Evolutionary conservation across 2,113 vertebrate genomes (phyloP).

Genomic region (Eulacestoma nigropectus): DNA sequence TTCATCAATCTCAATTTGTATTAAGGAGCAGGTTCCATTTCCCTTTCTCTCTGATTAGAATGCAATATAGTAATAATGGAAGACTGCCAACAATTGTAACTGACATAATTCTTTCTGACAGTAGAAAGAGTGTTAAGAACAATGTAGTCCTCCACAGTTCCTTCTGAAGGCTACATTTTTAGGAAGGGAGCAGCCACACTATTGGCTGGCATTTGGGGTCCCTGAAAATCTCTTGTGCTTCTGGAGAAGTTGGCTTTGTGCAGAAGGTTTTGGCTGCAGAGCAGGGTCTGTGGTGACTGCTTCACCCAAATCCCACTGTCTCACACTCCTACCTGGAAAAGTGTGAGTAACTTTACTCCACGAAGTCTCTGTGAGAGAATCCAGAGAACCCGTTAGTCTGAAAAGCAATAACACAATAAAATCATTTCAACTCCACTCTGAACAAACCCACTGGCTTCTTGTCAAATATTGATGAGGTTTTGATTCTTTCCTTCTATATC

Average conservation of each 20-base stretch:
- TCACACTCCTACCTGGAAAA: conserved; percentile 77
- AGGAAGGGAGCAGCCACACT: not conserved
- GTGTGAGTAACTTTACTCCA: conserved; percentile 78
- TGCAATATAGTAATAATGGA: not conserved
- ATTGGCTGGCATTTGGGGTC: not conserved
- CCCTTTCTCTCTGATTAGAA: not conserved
- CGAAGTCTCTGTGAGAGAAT: conserved; percentile 87
- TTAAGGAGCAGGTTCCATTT: not conserved
- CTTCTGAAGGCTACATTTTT: not conserved
- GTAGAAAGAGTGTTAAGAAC: not conserved
- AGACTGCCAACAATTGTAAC: not conserved
- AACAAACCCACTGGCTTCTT: not conserved
- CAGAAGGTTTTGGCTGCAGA: not conserved
- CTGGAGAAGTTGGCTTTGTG: not conserved
- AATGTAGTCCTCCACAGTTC: not conserved
- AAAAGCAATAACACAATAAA: not conserved
- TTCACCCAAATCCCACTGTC: not conserved
- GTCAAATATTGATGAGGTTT: not conserved
- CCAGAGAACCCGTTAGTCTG: conserved; percentile 90
- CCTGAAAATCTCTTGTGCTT: not conserved
- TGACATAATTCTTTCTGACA: not conserved
- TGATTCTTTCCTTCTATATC: not conserved
- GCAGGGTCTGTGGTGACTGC: fast-evolving
- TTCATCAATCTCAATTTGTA: not conserved
- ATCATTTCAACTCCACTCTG: not conserved